Conservation (phyloP, 2,113 vertebrate genomes). For the Sarotherodon lohbergeri region DNA sequence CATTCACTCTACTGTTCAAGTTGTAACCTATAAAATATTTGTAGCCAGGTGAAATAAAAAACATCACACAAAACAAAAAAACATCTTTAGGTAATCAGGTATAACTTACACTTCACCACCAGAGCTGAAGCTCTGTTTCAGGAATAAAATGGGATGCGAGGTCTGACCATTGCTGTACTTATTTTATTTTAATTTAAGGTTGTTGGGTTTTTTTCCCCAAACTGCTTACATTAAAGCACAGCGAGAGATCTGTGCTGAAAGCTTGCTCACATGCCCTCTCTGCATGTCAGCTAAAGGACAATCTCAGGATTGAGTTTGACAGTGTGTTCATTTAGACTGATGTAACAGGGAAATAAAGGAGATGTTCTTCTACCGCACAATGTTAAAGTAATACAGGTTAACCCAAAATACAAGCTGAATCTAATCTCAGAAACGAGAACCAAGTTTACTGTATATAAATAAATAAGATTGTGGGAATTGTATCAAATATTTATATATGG, state of each 20-base stretch:
- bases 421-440: background rate
- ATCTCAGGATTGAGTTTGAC: background rate
- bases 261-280: background rate
- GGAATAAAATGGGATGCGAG: background rate
- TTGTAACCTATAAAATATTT: background rate
- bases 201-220: background rate
- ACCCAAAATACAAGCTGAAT: background rate
- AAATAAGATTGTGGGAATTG: background rate
- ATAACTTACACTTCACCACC: background rate
- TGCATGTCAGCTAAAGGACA: background rate
- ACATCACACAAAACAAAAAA: background rate
- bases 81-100: background rate
- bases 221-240: background rate
- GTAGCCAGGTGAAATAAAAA: background rate
- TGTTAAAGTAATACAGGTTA: background rate
- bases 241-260: background rate
- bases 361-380: background rate
- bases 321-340: background rate
- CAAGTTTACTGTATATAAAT: background rate
- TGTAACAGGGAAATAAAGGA: background rate
- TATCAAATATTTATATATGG: background rate
- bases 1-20: background rate
- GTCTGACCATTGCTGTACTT: background rate
- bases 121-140: background rate
- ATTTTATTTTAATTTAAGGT: background rate